Base-by-base conservation (phyloP, 2,797 vertebrate genomes). In the Petrocephalus sullivani region DNA sequence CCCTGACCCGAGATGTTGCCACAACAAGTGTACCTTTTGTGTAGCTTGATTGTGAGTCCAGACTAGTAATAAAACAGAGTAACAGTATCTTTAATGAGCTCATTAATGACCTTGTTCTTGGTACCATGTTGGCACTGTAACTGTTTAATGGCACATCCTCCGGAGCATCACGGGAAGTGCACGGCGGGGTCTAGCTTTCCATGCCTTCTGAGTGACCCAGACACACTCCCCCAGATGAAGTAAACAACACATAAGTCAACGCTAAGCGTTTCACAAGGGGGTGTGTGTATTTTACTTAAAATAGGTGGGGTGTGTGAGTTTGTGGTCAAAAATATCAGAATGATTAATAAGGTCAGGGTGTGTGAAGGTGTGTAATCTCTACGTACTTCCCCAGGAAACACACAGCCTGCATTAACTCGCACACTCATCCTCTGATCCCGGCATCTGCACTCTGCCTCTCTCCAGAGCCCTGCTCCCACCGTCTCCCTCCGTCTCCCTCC, bases 401-500 rank as follows among this genome's bases (percentile, higher is more conserved):
- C 67, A 41, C 5, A 12, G 16, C 6, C 28, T 37, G 67, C 37
- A 19, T 75, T 75, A 41, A 41, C 19, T 28, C 12, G 16, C 37
- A 2, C 5, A 41, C 23, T 75, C 67, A 83, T 75, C 87, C 88
- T 88, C 85, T 41, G 4, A 60, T 61, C 67, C 58, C 67, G 86
- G 16, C 67, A 86, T 23, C 61, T 23, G 1, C 28, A 21, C 23
- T 53, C 75, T 16, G 14, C 8, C 46, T 54, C 33, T 54, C 53
- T 41, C 61, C 56, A 21, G 23, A 14, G n/a, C 51, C 21, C 51
- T 87, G 9, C 49, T 54, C 49, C 85, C 86, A 87, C 89, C 54
- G 87, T 86, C 88, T 88, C 54, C 84, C 71, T 71, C 89, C 54
- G 87, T 86, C 88, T 88, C 54, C 84, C 71, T 71, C 78, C 41